These are phyloP conservation scores for Neolamprologus modestus DNA, from an alignment of 2,113 vertebrate species.

Conservation along the genomic window DNA sequence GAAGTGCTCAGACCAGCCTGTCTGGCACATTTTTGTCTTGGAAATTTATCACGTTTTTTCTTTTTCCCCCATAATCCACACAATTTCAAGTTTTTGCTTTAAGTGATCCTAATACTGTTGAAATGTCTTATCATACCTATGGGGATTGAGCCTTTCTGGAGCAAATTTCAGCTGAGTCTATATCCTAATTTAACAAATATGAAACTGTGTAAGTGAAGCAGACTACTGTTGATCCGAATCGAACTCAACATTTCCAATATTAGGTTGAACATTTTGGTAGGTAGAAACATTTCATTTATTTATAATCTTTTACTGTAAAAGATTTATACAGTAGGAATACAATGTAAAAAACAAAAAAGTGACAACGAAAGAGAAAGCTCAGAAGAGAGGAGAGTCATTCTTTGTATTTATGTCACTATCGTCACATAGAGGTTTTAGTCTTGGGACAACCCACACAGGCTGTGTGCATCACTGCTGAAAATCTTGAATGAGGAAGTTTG, in stretches of 20 bases:
- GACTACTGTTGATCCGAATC: rapidly evolving
- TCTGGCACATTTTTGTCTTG: neutral
- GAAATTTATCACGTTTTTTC: rapidly evolving
- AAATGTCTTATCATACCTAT: neutral
- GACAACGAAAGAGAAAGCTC: rapidly evolving
- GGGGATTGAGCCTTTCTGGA: rapidly evolving
- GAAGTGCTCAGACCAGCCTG: neutral
- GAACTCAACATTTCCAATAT: rapidly evolving
- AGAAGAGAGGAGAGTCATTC: neutral
- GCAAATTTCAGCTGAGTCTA: neutral
- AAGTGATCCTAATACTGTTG: neutral
- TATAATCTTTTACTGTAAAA: neutral
- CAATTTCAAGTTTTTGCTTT: neutral
- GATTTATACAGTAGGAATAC: neutral
- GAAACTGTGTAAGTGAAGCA: neutral
- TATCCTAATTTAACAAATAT: neutral
- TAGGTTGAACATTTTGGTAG: neutral
- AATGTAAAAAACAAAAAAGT: neutral
- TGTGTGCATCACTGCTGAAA: neutral
- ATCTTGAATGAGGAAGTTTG: neutral
- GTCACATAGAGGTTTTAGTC: neutral
- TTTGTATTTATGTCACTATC: neutral
- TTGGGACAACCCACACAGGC: neutral
- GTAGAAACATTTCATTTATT: neutral
- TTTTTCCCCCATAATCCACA: rapidly evolving